Conservation (phyloP, 2,113 vertebrate species). For the Lycaon pictus region DNA sequence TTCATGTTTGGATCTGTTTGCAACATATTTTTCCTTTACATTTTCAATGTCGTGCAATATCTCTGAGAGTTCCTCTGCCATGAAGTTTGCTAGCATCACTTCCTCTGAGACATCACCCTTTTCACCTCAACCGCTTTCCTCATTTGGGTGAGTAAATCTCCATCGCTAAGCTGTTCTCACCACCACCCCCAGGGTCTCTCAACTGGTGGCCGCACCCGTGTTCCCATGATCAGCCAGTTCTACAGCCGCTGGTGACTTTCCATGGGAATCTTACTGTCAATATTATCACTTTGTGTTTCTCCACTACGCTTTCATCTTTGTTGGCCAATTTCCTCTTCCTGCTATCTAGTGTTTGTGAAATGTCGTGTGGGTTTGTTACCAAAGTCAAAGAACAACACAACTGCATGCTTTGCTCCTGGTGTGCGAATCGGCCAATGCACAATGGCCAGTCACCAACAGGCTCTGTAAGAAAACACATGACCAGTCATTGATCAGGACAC, state of each 20-base stretch:
- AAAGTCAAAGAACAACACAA: neutral
- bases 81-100: neutral
- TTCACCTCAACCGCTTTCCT: neutral
- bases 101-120: neutral
- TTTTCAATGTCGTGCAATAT: neutral
- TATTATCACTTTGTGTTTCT: neutral
- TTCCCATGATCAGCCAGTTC: fast-evolving
- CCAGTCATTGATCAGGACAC: neutral
- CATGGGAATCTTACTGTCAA: neutral
- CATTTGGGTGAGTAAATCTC: neutral
- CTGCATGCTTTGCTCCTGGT: neutral
- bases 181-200: neutral
- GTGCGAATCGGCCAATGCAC: neutral
- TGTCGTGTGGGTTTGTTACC: neutral
- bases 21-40: neutral
- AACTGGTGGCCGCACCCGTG: fast-evolving
- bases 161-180: too few relatives aligned
- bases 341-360: neutral
- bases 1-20: neutral
- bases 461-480: neutral
- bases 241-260: neutral
- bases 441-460: neutral
- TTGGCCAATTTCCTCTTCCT: neutral
- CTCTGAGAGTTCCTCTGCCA: neutral
- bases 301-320: neutral